phyloP scores from a whole-genome alignment of 2,888 invertebrate species.

The Lucinisca nassula region DNA sequence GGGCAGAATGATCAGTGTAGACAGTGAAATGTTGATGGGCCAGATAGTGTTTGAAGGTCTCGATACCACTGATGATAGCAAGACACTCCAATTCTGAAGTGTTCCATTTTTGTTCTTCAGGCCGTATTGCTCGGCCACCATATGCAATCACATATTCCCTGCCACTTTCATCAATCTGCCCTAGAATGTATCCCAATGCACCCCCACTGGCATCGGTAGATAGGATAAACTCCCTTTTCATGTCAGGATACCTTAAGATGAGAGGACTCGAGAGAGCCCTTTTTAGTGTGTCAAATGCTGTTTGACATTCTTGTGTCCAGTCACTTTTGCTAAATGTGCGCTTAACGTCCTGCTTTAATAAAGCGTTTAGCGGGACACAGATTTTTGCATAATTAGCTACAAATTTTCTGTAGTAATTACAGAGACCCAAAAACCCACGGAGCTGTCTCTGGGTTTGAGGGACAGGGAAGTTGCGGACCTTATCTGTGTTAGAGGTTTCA shows the following conservation, averaged over 20 bases:
- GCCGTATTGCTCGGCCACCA: background rate
- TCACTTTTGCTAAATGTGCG: background rate
- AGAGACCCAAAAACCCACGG: slow-evolving; percentile 62
- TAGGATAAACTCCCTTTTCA: slow-evolving; percentile 28
- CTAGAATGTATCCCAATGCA: slow-evolving; percentile 36
- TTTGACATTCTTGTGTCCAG: background rate
- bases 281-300: background rate
- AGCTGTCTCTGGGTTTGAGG: slow-evolving; percentile 58
- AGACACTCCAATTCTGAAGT: slow-evolving; percentile 40
- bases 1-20: slow-evolving; percentile 25
- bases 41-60: slow-evolving; percentile 16
- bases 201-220: slow-evolving; percentile 42
- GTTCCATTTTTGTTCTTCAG: slow-evolving; percentile 25
- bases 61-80: slow-evolving; percentile 26
- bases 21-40: slow-evolving; percentile 11
- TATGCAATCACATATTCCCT: background rate
- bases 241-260: slow-evolving; percentile 21
- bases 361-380: slow-evolving; percentile 8
- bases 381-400: slow-evolving; percentile 54
- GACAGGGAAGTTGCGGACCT: slow-evolving; percentile 52
- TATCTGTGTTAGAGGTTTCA: slow-evolving; percentile 56
- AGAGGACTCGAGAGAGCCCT: background rate
- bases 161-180: slow-evolving; percentile 16
- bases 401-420: slow-evolving; percentile 67
- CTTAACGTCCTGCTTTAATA: background rate